Base-by-base conservation (phyloP, 1,140 invertebrate genomes). In the Leptopilina boulardi region DNA sequence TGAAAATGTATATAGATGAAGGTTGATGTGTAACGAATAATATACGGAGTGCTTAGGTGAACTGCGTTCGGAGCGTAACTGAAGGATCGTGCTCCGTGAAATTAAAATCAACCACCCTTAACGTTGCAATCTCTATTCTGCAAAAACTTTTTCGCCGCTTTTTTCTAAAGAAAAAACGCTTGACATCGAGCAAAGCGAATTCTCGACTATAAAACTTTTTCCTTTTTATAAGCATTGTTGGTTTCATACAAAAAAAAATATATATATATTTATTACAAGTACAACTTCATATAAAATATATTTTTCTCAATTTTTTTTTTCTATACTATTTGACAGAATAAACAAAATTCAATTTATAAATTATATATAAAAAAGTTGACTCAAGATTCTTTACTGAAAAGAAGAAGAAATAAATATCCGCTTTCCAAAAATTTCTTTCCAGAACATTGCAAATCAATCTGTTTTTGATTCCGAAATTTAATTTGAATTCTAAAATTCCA, bases 91-190 rank as follows among this genome's bases (percentile, higher is more conserved):
- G 87, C 86, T 86, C 89, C 89, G 89, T 90, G 89, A 90, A 91
- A 91, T 91, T 90, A 90, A 91, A 90, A 89, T 89, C 87, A 88
- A 90, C 87, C 89, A 89, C 85, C 87, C 88, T 87, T 84, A 89
- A 87, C 87, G 84, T 82, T 77, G 84, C 85, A 87, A 88, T 90
- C 86, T 89, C 86, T 85, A 86, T 87, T 86, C 82, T 80, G 70
- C 79, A 76, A 80, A 38, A 84, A 75, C 77, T 79, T 80, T 80
- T 80, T 80, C 59, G 71, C 75, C 74, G 81, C 47, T 51, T 74
- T 73, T 51, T 77, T 77, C 79, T 47, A 10, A 44, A 38, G 42
- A 30, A 66, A 30, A 66, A 66, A 23, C 26, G 59, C 59, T 66
- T 66, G 59, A 66, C 59, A 70, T 47, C 42, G 59, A 26, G 47